Evolutionary conservation across 2,113 vertebrate species (phyloP), one percentile per base, ranked within the genome.

Genomic region (Pterocles gutturalis): DNA sequence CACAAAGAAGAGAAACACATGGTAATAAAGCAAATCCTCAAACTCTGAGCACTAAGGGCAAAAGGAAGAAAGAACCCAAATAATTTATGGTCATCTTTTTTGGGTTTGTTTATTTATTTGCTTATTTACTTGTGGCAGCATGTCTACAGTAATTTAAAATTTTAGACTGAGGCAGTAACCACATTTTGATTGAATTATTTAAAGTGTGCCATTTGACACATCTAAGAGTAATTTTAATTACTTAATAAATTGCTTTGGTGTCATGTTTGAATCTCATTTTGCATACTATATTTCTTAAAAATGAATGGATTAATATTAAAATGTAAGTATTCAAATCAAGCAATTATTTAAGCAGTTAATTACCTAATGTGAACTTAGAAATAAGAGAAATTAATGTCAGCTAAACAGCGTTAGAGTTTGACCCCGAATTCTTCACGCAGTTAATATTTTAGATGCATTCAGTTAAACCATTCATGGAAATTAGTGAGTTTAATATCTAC

Each of bases 101-200:
- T 3, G 20, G 4, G 2, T 17, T 64, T 58, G 22, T 34, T 45
- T 66, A 26, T 46, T 45, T 46, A 31, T 43, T 41, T 48, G 38
- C 46, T 86, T 79, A 34, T 65, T 83, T 87, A 58, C 41, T 64
- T 49, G 29, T 7, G 11, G 12, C 21, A 87, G 43, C 77, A 9
- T 48, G 18, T 79, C 25, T 70, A 29, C 2, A 5, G 20, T 51
- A 82, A n/a, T 84, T 76, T 48, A 73, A 87, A 55, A 67, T 77
- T 89, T 89, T 95, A 80, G 41, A 33, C 57, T 69, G 36, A 86
- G 28, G n/a, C 65, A 45, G 45, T 80, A 96, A 95, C 91, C 54
- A 66, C 10, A 77, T 83, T 91, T 92, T 94, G 96, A 96, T 96
- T 92, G 33, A 96, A 95, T 96, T 89, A 94, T 86, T 90, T 93